Evolutionary conservation across 2,888 invertebrate species (phyloP).

Genomic region (Flexamia atlantica): DNA sequence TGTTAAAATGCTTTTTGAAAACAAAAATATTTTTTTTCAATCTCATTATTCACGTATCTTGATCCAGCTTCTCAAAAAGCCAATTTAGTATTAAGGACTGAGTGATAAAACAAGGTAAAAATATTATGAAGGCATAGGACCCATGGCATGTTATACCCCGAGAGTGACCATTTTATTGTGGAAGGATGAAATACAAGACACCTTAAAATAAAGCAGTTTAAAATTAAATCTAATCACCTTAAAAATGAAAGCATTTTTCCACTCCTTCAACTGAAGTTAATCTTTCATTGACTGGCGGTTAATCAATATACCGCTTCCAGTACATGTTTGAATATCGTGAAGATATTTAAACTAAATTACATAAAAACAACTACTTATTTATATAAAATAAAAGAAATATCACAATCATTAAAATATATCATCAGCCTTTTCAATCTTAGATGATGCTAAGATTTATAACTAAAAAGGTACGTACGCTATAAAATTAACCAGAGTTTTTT

Average conservation of each 20-base stretch:
- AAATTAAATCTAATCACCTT: conserved; percentile 40
- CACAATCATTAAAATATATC: conserved; percentile 55
- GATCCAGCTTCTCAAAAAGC: too few species aligned
- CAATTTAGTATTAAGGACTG: too few species aligned
- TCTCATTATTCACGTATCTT: not conserved
- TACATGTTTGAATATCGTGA: not conserved
- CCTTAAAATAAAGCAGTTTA: conserved; percentile 40
- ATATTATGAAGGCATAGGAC: not conserved
- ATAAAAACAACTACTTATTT: conserved; percentile 51
- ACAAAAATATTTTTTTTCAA: not conserved
- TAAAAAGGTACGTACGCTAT: conserved; percentile 33
- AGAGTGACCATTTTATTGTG: conserved; percentile 9
- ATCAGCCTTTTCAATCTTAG: conserved; percentile 53
- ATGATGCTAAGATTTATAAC: conserved; percentile 45
- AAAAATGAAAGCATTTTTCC: conserved; percentile 22
- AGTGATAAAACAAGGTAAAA: not conserved
- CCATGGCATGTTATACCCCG: conserved; percentile 1
- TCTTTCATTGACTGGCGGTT: not conserved
- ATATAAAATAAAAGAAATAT: conserved; percentile 54
- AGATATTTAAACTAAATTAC: conserved; percentile 41
- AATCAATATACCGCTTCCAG: conserved; percentile 7
- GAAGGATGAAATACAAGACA: conserved; percentile 23
- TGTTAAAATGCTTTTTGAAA: not conserved
- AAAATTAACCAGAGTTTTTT: conserved; percentile 46
- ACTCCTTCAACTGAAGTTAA: not conserved